phyloP scores from a whole-genome alignment of 1,140 invertebrate genomes.

The Sitophilus oryzae region DNA sequence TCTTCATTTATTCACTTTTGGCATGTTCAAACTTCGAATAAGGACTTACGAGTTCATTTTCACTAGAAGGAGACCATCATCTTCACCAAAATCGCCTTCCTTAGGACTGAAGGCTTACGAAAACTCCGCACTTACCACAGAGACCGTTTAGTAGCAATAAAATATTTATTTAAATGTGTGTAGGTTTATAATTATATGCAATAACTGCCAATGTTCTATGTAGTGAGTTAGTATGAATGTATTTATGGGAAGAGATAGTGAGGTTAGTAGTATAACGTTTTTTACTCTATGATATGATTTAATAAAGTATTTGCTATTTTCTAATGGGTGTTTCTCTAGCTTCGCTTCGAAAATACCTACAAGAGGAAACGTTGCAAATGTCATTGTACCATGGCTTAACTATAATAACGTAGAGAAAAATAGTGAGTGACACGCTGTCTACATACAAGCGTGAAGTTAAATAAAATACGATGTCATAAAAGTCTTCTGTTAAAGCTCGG shows the following conservation, averaged over 20 bases:
- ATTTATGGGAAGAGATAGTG: too few species aligned
- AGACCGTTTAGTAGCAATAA: conserved; percentile 19
- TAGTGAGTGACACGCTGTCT: conserved; percentile 4
- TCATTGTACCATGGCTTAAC: too few species aligned
- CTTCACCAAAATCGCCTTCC: background rate
- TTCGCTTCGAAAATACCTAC: too few species aligned
- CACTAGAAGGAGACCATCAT: background rate
- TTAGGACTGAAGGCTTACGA: conserved; percentile 18
- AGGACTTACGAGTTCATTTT: conserved; percentile 1
- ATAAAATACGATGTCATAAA: conserved; percentile 9
- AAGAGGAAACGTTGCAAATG: too few species aligned
- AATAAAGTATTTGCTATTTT: too few species aligned
- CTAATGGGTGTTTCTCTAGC: too few species aligned
- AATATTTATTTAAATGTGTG: background rate
- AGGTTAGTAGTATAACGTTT: too few species aligned
- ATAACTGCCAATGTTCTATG: too few species aligned
- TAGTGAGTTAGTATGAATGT: too few species aligned
- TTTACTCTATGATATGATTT: too few species aligned
- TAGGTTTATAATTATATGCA: too few species aligned
- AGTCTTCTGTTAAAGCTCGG: background rate
- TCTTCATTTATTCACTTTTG: conserved; percentile 45
- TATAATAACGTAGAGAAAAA: conserved; percentile 5
- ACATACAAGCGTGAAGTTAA: background rate
- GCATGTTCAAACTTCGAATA: conserved; percentile 27
- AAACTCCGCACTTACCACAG: conserved; percentile 26